Evolutionary conservation across 2,113 vertebrate species (phyloP), one percentile per base, ranked within the genome.

Genomic region (Catharus fuscescens): DNA sequence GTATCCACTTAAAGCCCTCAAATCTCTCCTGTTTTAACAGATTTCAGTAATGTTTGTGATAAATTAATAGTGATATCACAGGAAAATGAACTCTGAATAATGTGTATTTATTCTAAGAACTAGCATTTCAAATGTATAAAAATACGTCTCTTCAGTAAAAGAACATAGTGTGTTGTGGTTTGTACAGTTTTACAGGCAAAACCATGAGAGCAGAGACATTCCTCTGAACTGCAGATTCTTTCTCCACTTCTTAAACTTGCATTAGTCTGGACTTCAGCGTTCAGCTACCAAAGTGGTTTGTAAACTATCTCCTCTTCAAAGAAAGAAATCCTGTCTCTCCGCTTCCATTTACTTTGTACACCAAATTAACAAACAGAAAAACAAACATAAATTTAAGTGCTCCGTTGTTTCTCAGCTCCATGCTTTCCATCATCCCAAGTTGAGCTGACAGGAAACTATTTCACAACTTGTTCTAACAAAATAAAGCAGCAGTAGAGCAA

Each of bases 371-470:
- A 59, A 31, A 29, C 60, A 54, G 65, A 56, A 92, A 92, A 94
- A 78, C 71, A 94, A 96, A 94, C 66, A 86, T 3, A 16, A 80
- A 78, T 80, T n/a, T 47, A 73, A 91, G 65, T 26, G 15, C 48
- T 48, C 64, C 0, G 2, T 12, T 83, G 45, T 66, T 92, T 80
- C 56, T 78, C 57, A 72, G 38, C 44, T 74, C 90, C 60, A 36
- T 1, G 7, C 48, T 76, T 92, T 79, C 79, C 54, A 85, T 80
- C 79, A 86, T 42, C 50, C 74, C 50, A 60, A 77, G 78, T 3
- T 61, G 52, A 93, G 73, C 67, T 80, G 86, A 78, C 80, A 94
- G 38, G 23, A 74, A 95, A 64, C 69, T 84, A 83, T 92, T 92
- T 93, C 77, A 62, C 1, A 0, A 67, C 38, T 71, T 83, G 29